A percentile compares a stretch with the other conserved stretches of the same genome.
phyloP scores from a whole-genome alignment of 1,140 invertebrate species.

The Chionoecetes opilio region DNA sequence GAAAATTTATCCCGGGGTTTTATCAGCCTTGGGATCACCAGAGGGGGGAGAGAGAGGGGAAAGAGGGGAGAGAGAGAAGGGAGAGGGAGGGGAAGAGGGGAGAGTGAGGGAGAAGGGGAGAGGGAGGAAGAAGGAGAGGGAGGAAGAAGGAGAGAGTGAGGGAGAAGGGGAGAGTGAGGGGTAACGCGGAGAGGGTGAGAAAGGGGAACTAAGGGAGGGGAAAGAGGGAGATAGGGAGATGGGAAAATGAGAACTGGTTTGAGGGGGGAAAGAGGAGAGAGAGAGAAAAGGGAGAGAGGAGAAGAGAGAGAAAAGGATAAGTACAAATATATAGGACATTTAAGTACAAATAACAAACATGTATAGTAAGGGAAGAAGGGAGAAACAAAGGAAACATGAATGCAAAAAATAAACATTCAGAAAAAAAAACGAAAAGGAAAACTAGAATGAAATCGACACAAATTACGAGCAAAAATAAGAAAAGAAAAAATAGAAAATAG shows the following conservation, averaged over 20 bases:
- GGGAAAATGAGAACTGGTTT: neutral
- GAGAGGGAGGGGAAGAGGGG: neutral
- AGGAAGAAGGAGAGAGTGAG: neutral
- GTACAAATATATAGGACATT: no score
- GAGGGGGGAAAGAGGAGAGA: neutral
- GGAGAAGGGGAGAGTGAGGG: neutral
- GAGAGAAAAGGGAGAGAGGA: neutral
- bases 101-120: neutral
- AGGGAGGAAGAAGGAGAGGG: neutral
- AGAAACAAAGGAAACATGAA: neutral
- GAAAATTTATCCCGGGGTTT: constrained; percentile 68
- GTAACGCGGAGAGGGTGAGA: neutral
- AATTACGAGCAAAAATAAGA: neutral
- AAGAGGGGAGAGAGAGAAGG: neutral
- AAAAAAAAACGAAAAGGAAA: neutral
- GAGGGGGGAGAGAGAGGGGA: neutral
- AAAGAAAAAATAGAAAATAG: neutral
- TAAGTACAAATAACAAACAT: neutral
- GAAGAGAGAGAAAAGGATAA: neutral
- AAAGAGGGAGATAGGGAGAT: neutral
- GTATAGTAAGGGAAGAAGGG: neutral
- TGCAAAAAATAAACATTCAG: neutral
- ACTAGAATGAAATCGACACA: no score
- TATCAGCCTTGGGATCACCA: constrained; percentile 47
- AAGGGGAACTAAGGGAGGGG: no score